Evolutionary conservation across 2,113 vertebrate species (phyloP).

Genomic region (Cardinalis cardinalis): DNA sequence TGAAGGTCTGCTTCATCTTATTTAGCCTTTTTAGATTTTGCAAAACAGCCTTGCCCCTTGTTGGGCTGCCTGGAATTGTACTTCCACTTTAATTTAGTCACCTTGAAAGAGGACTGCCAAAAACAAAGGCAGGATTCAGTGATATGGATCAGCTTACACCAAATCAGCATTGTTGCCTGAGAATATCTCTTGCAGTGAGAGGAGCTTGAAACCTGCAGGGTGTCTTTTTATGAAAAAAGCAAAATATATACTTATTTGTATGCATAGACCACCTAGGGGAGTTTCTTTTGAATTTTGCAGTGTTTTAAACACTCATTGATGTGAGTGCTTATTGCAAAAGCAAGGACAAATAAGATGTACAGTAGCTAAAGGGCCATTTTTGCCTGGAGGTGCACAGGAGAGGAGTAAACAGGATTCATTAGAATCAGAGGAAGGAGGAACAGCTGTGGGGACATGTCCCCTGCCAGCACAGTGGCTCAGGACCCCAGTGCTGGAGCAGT

Average conservation of each 20-base stretch:
- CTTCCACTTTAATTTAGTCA: constrained; percentile 67
- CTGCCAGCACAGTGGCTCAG: not conserved
- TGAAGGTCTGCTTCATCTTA: not conserved
- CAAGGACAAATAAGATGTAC: constrained; percentile 59
- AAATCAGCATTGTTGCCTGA: constrained; percentile 51
- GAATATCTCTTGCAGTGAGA: constrained; percentile 48
- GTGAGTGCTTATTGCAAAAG: constrained; percentile 55
- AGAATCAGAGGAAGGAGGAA: not conserved
- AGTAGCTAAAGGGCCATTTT: constrained; percentile 44
- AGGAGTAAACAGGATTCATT: not conserved
- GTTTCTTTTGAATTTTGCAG: constrained; percentile 64
- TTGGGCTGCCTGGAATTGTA: constrained; percentile 39
- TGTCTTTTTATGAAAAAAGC: constrained; percentile 65
- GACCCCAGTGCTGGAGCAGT: not conserved
- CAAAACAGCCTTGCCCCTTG: constrained; percentile 17
- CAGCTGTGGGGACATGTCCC: not conserved
- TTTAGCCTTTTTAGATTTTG: constrained; percentile 45
- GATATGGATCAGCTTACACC: constrained; percentile 56
- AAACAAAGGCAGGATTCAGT: constrained; percentile 60
- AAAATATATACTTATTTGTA: constrained; percentile 68
- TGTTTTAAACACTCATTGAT: constrained; percentile 64
- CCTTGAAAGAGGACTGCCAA: constrained; percentile 67
- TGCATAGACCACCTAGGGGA: constrained; percentile 65
- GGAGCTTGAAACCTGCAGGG: constrained; percentile 62
- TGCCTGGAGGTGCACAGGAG: constrained; percentile 10